Conservation (phyloP, 2,113 vertebrate genomes). For the Rhea americana region DNA sequence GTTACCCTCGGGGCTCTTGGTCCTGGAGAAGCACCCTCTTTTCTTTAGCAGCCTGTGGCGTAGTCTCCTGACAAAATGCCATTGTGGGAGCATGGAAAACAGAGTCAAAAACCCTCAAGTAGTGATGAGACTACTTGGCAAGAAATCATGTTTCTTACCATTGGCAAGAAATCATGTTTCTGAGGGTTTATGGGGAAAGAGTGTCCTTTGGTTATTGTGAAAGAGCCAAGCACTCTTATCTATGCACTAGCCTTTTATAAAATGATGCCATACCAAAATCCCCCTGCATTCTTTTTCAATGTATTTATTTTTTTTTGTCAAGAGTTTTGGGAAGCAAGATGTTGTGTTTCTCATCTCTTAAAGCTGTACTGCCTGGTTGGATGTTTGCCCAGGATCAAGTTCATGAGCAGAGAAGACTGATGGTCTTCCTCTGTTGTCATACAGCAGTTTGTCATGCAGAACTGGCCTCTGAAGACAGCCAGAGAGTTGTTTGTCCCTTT, state of each 20-base stretch:
- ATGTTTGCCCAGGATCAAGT: neutral
- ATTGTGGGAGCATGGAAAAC: neutral
- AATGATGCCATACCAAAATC: neutral
- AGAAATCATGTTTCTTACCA: neutral
- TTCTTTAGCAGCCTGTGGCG: neutral
- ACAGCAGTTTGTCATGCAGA: neutral
- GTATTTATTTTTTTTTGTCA: neutral
- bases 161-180: neutral
- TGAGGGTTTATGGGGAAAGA: neutral
- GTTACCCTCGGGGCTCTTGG: neutral
- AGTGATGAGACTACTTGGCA: neutral
- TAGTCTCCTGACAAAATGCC: neutral
- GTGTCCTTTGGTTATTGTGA: neutral
- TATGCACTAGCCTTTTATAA: neutral
- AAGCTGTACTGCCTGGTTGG: neutral
- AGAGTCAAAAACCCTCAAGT: neutral
- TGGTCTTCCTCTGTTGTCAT: neutral
- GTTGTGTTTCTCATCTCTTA: neutral
- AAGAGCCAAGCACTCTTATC: slow-evolving; percentile 9
- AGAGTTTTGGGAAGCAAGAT: slow-evolving; percentile 10
- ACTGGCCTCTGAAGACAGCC: neutral
- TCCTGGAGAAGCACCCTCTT: rapidly evolving
- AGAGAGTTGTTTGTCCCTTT: neutral
- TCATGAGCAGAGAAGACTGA: neutral
- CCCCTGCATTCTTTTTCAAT: neutral